A percentile compares a stretch with the other conserved stretches of the same genome.
These are phyloP conservation scores for Tokudaia tokunoshimensis DNA, from an alignment of 2,797 vertebrate genomes.

Conservation along the genomic window DNA sequence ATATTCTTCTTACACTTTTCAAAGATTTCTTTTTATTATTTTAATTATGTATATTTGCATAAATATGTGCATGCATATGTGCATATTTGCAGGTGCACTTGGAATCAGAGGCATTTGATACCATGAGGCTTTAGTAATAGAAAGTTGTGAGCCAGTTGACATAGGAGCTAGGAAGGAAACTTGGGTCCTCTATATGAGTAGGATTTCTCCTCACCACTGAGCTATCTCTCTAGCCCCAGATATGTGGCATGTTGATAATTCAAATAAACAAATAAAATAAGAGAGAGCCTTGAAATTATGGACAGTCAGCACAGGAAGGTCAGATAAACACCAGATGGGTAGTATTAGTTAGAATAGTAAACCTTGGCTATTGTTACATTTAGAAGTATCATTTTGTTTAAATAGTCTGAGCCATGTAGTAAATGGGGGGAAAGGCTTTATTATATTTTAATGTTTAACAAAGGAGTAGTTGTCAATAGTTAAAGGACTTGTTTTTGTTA, in stretches of 20 bases:
- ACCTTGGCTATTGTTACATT: neutral
- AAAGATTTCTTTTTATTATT: too few species aligned
- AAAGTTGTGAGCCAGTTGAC: neutral
- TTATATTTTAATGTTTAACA: neutral
- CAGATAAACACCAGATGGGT: neutral
- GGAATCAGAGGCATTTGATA: too few species aligned
- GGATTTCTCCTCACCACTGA: neutral
- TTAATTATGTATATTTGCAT: too few species aligned
- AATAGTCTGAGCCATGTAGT: neutral
- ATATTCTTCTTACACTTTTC: too few species aligned
- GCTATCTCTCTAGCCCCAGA: neutral
- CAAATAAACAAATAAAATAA: constrained; percentile 26
- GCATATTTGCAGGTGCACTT: too few species aligned
- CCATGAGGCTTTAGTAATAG: neutral
- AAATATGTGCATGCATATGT: too few species aligned
- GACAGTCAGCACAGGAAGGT: neutral
- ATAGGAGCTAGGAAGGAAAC: neutral
- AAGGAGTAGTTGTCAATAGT: neutral
- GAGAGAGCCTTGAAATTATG: neutral
- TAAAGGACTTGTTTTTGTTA: neutral
- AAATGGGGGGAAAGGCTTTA: neutral
- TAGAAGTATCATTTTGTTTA: neutral
- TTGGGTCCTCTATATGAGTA: too few species aligned
- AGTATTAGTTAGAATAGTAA: neutral
- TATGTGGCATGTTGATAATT: constrained; percentile 29